Base-by-base conservation (phyloP, 2,113 vertebrate species). In the Glaucidium brasilianum region DNA sequence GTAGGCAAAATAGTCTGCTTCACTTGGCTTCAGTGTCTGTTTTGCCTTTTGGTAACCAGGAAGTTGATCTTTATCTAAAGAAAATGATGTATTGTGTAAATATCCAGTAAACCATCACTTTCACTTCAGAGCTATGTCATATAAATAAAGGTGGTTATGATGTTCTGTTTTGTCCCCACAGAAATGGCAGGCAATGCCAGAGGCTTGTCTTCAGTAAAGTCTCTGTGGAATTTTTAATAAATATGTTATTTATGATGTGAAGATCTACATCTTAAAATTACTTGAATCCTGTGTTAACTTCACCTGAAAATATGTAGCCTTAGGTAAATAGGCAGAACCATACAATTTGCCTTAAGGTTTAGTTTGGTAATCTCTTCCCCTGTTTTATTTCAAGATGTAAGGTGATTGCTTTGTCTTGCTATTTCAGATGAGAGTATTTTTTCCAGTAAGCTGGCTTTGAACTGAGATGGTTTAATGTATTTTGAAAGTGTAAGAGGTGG, bases 41-140 rank as follows among this genome's bases (percentile, higher is more conserved):
- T 58, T 64, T 58, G 15, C 41, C 26, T 63, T 59, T n/a, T 39
- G 26, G 50, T n/a, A 71, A 60, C 63, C 41, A 34, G 88, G 76
- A 53, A 56, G 76, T 47, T 63, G 58, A 62, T 53, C 19, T 58
- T 68, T 8, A 25, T 3, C 4, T 60, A 4, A 85, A 37, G 71
- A 59, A 86, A 72, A 74, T 18, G 49, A 26, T 92, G 26, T 59
- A n/a, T 27, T n/a, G 10, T 34, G 39, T 88, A 45, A 67, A 62
- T 18, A 47, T 4, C 37, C 56, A 59, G 55, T 26, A 74, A 45
- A 26, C 7, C 18, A 2, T 69, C 29, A 0, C 32, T 63, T 50
- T 11, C 0, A 0, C 10, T 34, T 81, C 23, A 25, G 58, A 77
- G 34, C 5, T 63, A 0, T 34, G 8, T 15, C 21, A 4, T 37